phyloP scores from a whole-genome alignment of 1,140 invertebrate species.

The Acyrthosiphon pisum region DNA sequence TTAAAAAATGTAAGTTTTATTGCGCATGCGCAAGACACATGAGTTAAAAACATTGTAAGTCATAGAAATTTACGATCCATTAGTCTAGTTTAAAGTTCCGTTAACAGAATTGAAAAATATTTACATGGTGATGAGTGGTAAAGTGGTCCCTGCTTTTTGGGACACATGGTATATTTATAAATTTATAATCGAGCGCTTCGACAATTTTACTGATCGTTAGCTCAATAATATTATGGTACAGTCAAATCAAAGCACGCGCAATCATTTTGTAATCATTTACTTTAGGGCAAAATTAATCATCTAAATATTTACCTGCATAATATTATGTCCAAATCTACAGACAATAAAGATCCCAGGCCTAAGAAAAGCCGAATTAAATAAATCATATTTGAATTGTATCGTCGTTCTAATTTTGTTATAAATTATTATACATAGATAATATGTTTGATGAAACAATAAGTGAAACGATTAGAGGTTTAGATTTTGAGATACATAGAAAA shows the following conservation, averaged over 20 bases:
- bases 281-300: not conserved
- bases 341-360: not conserved
- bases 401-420: not conserved
- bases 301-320: not conserved
- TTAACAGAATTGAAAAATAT: no score
- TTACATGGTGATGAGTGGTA: no score
- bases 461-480: not conserved
- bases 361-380: not conserved
- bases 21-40: no score
- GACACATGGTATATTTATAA: no score
- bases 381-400: not conserved
- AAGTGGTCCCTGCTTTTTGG: no score
- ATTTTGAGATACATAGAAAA: not conserved
- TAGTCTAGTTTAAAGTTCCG: no score
- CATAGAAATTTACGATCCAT: no score
- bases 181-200: not conserved
- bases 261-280: not conserved
- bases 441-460: not conserved
- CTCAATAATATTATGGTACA: not conserved
- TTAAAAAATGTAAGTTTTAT: no score
- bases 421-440: not conserved
- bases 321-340: not conserved
- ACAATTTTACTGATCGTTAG: not conserved
- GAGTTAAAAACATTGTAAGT: no score
- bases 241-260: not conserved